Evolutionary conservation across 2,888 invertebrate species (phyloP), one percentile per base, ranked within the genome.

Genomic region (Drosophila macrospina): DNA sequence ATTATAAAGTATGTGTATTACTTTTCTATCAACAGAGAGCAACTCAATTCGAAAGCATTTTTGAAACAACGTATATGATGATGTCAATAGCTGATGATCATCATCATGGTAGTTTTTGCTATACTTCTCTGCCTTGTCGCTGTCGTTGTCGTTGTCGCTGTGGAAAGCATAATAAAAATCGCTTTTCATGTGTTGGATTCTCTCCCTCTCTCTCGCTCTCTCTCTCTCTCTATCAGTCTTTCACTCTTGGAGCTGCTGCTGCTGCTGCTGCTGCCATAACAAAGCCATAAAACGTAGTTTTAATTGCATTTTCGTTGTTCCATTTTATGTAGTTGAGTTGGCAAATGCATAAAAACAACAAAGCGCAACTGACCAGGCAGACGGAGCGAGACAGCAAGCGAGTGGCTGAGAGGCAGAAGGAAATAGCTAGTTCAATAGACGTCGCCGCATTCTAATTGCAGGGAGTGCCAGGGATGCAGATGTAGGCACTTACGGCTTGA

Each of bases 271-370:
- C 81, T 78, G 78, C 83, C 85, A 86, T 86, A 88, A 86, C 86
- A 91, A 91, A 90, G 90, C 91, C 89, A 91, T 91, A 91, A 91
- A 91, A 91, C 89, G 91, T 91, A 91, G 84, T 91, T 91, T 91
- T 91, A 91, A 91, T 91, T 91, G 91, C 91, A 90, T 91, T 91
- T 91, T 89, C 90, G 91, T 90, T 91, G 89, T 90, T 80, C 86
- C 90, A 88, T 90, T 90, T 91, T 89, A 87, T 89, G 82, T 81
- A 89, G 90, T 90, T 89, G 84, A 89, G 88, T 80, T 63, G 83
- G 71, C 62, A 72, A 87, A 88, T 89, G 88, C 85, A 85, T 86
- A 82, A 85, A 85, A 87, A 79, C 86, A 86, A 87, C 86, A 89
- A 88, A 70, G 51, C 70, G 59, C 80, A 69, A 69, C 80, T 76